phyloP scores from a whole-genome alignment of 2,888 invertebrate genomes.

The Galerucella calmariensis region DNA sequence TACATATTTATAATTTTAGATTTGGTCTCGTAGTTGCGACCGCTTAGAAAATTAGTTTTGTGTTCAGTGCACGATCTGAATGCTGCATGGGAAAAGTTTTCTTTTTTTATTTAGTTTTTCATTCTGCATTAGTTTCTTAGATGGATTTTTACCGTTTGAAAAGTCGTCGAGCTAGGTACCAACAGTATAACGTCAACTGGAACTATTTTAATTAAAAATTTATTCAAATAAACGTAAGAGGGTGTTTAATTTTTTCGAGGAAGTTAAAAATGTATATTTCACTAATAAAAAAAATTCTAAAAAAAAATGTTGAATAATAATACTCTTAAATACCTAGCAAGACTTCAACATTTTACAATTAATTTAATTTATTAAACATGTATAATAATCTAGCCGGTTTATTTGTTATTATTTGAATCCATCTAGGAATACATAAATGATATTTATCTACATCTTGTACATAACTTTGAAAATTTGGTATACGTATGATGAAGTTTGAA shows the following conservation, averaged over 20 bases:
- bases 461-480: slow-evolving; percentile 62
- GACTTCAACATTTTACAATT: not conserved
- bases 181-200: not conserved
- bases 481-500: slow-evolving; percentile 66
- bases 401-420: slow-evolving; percentile 11
- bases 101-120: slow-evolving; percentile 57
- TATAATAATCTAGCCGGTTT: not conserved
- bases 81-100: slow-evolving; percentile 48
- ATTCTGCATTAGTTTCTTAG: slow-evolving; percentile 46
- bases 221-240: not conserved
- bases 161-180: not conserved
- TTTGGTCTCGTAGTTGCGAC: slow-evolving; percentile 44
- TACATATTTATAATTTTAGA: slow-evolving; percentile 59
- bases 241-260: not conserved
- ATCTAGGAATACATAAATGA: slow-evolving; percentile 33
- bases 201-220: not conserved
- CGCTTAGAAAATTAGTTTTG: slow-evolving; percentile 46
- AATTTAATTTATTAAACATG: not conserved
- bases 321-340: not conserved
- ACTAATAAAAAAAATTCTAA: too few species aligned
- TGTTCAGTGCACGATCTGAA: slow-evolving; percentile 47
- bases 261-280: not conserved
- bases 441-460: slow-evolving; percentile 53
- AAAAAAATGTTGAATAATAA: not conserved
- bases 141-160: slow-evolving; percentile 14